These are phyloP conservation scores for Leucophenga maculata DNA, from an alignment of 2,888 invertebrate species.

Conservation along the genomic window DNA sequence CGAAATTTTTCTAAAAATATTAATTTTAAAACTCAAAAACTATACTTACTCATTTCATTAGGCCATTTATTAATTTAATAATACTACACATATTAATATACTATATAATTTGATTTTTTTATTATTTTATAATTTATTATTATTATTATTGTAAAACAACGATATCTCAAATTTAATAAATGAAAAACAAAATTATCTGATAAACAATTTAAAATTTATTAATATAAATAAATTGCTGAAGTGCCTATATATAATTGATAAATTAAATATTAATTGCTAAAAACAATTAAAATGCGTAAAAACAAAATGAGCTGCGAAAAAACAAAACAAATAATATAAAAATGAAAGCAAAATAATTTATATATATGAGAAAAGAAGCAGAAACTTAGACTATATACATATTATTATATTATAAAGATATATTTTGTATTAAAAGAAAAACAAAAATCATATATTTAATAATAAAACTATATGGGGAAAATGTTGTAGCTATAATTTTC, in stretches of 20 bases:
- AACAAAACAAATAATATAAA: background rate
- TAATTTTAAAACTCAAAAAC: no score
- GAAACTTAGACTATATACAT: constrained; percentile 34
- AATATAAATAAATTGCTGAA: constrained; percentile 30
- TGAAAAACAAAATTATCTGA: background rate
- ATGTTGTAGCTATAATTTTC: background rate
- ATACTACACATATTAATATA: no score
- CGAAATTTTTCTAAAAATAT: no score
- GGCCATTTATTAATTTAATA: background rate
- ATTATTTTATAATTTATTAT: background rate
- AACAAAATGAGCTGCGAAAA: constrained; percentile 14
- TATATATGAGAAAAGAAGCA: constrained; percentile 30
- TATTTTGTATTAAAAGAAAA: constrained; percentile 19
- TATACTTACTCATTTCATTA: background rate
- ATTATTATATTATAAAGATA: constrained; percentile 21
- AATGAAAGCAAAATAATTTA: constrained; percentile 25
- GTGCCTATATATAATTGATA: constrained; percentile 26
- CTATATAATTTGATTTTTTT: background rate
- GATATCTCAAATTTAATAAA: background rate
- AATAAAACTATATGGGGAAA: constrained; percentile 11
- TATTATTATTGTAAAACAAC: background rate
- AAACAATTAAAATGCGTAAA: constrained; percentile 4
- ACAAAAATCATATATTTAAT: constrained; percentile 31
- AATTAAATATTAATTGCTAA: constrained; percentile 2
- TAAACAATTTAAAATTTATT: constrained; percentile 12